A percentile compares a stretch with the other conserved stretches of the same genome.
Evolutionary conservation across 2,888 invertebrate species (phyloP).

Genomic region (Caenorhabditis angaria): DNA sequence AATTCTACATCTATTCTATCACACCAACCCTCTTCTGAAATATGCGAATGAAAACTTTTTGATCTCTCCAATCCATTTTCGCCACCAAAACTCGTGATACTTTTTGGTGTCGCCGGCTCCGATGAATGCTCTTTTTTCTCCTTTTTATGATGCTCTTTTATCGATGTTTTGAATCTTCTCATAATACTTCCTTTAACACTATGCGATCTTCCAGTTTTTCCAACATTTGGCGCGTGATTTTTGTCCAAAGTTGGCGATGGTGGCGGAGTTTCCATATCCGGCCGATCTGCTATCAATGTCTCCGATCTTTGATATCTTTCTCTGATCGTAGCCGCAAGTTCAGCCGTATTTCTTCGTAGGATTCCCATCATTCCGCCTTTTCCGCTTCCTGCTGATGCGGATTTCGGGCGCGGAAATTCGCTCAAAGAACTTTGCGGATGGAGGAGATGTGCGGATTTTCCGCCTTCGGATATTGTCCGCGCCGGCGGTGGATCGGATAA

Average conservation of each 20-base stretch:
- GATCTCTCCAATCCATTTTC: constrained; percentile 26
- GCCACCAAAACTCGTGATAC: too few relatives aligned
- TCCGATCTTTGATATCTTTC: constrained; percentile 35
- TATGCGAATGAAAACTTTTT: constrained; percentile 49
- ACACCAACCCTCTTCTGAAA: constrained; percentile 46
- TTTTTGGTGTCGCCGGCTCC: too few relatives aligned
- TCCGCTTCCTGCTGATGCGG: constrained; percentile 6
- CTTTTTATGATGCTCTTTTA: background rate
- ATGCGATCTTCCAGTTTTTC: constrained; percentile 27
- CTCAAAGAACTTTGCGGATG: constrained; percentile 11
- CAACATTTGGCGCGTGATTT: background rate
- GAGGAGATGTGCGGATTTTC: background rate
- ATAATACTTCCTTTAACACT: constrained; percentile 56
- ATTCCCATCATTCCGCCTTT: constrained; percentile 40
- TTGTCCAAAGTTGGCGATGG: constrained; percentile 16
- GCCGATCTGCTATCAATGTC: constrained; percentile 38
- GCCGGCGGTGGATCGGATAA: background rate
- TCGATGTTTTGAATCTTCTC: constrained; percentile 23
- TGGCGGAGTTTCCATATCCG: constrained; percentile 40
- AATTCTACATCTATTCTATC: background rate
- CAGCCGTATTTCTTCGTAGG: constrained; percentile 49
- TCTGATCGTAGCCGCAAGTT: constrained; percentile 40
- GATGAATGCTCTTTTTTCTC: background rate
- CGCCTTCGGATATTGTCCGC: background rate
- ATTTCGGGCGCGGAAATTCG: constrained; percentile 36